Conservation (phyloP, 2,797 vertebrate species). For the Podargus strigoides region DNA sequence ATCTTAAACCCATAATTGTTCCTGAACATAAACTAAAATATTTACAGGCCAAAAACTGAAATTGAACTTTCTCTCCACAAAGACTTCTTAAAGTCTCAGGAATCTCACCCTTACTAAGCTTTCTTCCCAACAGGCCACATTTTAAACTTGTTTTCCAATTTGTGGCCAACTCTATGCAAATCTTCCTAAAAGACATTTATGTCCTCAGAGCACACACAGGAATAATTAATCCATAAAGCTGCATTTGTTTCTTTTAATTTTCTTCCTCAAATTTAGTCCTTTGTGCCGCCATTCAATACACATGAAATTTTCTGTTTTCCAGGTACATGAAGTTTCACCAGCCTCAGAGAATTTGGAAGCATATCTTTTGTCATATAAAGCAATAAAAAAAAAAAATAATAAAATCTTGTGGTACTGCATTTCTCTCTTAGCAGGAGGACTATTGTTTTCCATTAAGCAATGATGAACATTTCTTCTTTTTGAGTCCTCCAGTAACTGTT, state of each 20-base stretch:
- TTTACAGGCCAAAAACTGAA: neutral
- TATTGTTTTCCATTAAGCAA: slow-evolving; percentile 15
- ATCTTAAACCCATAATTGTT: neutral
- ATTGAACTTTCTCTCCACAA: neutral
- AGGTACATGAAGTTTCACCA: neutral
- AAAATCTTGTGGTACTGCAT: neutral
- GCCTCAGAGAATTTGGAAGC: neutral
- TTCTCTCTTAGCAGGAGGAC: neutral
- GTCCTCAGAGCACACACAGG: neutral
- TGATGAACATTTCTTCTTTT: slow-evolving; percentile 2
- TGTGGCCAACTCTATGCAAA: neutral
- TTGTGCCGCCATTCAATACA: neutral
- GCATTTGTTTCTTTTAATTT: neutral
- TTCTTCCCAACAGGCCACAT: neutral
- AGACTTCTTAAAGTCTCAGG: neutral
- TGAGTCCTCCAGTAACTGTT: neutral
- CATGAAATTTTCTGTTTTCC: neutral
- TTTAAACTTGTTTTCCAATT: neutral
- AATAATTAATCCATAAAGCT: neutral
- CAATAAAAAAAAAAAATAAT: neutral
- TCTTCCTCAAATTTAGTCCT: neutral
- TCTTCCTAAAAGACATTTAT: neutral
- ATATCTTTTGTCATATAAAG: neutral
- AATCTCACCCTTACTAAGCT: neutral
- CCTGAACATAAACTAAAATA: neutral